Percentiles rank a stretch among this genome's conserved stretches.
Conservation (phyloP, 2,888 invertebrate species). For the Lacanobia oleracea region DNA sequence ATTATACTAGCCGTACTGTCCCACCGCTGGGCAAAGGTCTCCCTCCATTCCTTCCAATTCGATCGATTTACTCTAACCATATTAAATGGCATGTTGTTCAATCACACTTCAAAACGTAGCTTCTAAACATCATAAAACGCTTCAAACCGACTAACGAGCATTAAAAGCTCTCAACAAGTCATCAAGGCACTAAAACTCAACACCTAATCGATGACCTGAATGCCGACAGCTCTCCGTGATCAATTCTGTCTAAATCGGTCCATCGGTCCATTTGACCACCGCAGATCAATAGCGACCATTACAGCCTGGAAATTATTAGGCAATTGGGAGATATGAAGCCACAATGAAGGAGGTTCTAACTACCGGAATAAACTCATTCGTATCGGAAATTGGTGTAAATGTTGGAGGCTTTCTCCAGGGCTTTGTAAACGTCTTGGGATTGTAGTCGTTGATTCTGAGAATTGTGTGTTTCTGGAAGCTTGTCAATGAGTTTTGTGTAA, state of each 20-base stretch:
- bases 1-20: no score
- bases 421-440: slow-evolving; percentile 47
- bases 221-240: slow-evolving; percentile 49
- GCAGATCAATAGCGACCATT: slow-evolving; percentile 56
- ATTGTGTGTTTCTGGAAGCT: slow-evolving; percentile 3
- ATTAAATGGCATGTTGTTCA: not conserved
- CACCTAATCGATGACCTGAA: slow-evolving; percentile 45
- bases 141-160: not conserved
- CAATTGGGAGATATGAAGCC: slow-evolving; percentile 56
- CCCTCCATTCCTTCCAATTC: no score
- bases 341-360: slow-evolving; percentile 45
- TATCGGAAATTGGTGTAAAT: slow-evolving; percentile 50
- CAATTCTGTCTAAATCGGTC: slow-evolving; percentile 57
- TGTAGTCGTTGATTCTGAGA: slow-evolving; percentile 18
- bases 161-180: slow-evolving; percentile 20
- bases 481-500: slow-evolving; percentile 19
- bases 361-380: slow-evolving; percentile 55
- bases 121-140: not conserved
- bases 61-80: not conserved
- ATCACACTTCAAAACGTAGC: not conserved
- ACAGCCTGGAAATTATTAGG: slow-evolving; percentile 54
- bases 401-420: slow-evolving; percentile 25
- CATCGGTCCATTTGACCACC: slow-evolving; percentile 51
- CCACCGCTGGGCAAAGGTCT: no score
- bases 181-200: slow-evolving; percentile 38